Conservation (phyloP, 2,888 invertebrate genomes). For the Acrocera orbiculus region DNA sequence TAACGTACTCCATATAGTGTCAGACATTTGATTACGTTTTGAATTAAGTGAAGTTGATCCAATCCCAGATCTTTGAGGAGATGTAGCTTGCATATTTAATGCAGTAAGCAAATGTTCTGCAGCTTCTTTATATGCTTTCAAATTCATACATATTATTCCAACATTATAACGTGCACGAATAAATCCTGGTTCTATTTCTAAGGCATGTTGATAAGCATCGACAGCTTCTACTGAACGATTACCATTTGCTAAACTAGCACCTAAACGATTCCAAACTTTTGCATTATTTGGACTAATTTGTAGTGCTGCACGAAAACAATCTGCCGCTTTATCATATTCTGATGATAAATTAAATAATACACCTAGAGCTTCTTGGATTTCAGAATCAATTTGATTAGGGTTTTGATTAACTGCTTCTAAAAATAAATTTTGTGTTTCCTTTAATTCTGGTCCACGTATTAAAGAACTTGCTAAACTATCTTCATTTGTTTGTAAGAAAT, state of each 20-base stretch:
- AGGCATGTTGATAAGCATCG: conserved; percentile 81
- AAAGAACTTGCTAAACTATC: conserved; percentile 31
- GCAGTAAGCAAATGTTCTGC: conserved; percentile 90
- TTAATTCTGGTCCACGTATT: conserved; percentile 29
- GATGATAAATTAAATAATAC: conserved; percentile 88
- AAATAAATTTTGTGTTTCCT: conserved; percentile 55
- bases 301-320: conserved; percentile 85
- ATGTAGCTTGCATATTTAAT: conserved; percentile 70
- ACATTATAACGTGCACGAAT: conserved; percentile 94
- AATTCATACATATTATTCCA: conserved; percentile 93
- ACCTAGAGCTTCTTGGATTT: conserved; percentile 86
- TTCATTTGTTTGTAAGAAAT: conserved; percentile 8
- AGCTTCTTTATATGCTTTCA: conserved; percentile 86
- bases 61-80: conserved; percentile 37
- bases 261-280: conserved; percentile 89
- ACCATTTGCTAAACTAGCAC: conserved; percentile 93
- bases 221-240: conserved; percentile 90
- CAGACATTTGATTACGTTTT: conserved; percentile 49
- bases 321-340: conserved; percentile 90
- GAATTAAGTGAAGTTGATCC: conserved; percentile 31
- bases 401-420: conserved; percentile 62
- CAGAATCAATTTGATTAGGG: conserved; percentile 60
- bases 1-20: conserved; percentile 87
- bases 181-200: conserved; percentile 85
- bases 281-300: conserved; percentile 62